Percentiles rank a stretch among this genome's conserved stretches.
These are phyloP conservation scores for Junco hyemalis DNA, from an alignment of 2,113 vertebrate genomes.

Conservation along the genomic window DNA sequence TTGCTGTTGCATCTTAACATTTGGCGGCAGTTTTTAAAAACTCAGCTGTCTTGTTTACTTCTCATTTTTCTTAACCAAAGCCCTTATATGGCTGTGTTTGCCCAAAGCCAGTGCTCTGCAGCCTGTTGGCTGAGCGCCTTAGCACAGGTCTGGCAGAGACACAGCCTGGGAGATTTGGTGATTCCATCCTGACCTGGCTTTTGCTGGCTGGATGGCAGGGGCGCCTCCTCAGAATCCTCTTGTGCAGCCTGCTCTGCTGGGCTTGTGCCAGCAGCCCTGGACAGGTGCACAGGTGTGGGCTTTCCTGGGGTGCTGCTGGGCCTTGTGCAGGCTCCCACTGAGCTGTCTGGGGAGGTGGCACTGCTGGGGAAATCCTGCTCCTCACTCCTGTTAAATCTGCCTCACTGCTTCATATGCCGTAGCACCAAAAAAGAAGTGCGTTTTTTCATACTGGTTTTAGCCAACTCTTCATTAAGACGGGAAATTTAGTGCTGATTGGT, in stretches of 20 bases:
- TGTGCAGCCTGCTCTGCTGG: background rate
- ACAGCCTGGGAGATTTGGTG: rapidly evolving
- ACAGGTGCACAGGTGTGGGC: background rate
- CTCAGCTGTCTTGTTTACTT: background rate
- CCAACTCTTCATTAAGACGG: background rate
- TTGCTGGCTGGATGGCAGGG: background rate
- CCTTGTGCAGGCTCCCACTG: background rate
- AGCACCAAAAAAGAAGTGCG: background rate
- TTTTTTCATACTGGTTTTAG: background rate
- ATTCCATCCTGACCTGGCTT: background rate
- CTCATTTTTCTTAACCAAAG: background rate
- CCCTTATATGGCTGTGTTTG: background rate
- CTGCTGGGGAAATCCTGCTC: background rate
- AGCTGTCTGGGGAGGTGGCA: background rate
- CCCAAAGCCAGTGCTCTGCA: background rate
- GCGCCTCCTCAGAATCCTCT: background rate
- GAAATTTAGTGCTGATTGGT: background rate
- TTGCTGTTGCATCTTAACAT: background rate
- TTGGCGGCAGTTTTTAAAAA: background rate
- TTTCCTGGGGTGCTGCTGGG: rapidly evolving
- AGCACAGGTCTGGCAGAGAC: background rate
- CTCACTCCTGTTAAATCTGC: background rate
- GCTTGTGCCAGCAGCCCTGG: background rate
- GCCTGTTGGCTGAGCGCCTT: background rate
- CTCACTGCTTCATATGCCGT: background rate